Percentiles rank a stretch among this genome's conserved stretches.
These are phyloP conservation scores for Alexandromys fortis DNA, from an alignment of 2,113 vertebrate genomes.

Conservation along the genomic window DNA sequence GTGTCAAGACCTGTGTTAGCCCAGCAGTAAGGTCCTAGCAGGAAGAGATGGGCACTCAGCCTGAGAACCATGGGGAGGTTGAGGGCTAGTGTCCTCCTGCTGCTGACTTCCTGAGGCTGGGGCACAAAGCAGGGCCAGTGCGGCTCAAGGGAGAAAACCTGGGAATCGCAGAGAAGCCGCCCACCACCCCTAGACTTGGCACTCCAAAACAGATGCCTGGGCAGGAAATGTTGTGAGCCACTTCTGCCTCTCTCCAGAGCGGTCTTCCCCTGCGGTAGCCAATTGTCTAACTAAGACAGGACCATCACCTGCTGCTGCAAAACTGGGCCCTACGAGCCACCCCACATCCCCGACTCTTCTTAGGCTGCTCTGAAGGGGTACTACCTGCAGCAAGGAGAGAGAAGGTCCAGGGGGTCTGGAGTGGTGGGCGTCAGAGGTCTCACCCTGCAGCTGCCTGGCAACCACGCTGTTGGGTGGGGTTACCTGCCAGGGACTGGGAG, in stretches of 20 bases:
- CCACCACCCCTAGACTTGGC: not conserved
- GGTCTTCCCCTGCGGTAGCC: not conserved
- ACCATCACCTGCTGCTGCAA: not conserved
- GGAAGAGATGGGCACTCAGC: not conserved
- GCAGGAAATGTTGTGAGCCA: not conserved
- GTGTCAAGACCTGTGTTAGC: not conserved
- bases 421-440: too few species aligned
- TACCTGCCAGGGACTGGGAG: not conserved
- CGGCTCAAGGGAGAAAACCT: not conserved
- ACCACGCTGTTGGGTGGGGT: not conserved
- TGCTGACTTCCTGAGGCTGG: not conserved
- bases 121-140: accelerated
- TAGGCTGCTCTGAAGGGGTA: not conserved
- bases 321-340: too few species aligned
- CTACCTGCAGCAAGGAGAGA: not conserved
- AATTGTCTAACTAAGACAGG: not conserved
- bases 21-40: not conserved
- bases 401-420: not conserved
- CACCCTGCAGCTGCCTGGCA: not conserved
- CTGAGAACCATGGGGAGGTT: not conserved
- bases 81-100: not conserved
- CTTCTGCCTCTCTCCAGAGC: not conserved
- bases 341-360: not conserved
- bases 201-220: not conserved
- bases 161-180: not conserved